Conservation (phyloP, 2,113 vertebrate species). For the Meleagris gallopavo region DNA sequence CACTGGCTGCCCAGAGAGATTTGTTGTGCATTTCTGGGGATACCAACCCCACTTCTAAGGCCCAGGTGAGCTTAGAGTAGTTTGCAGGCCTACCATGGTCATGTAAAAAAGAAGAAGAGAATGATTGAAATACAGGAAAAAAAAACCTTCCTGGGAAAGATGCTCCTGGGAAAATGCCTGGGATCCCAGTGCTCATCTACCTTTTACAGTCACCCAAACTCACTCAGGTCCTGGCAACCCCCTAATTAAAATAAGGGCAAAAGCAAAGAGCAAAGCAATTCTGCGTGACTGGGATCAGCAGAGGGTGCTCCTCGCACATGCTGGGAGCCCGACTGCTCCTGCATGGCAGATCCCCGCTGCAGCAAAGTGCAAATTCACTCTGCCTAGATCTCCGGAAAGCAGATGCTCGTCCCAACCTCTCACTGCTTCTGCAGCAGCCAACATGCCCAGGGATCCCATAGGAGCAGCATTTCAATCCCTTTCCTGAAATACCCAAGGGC, state of each 20-base stretch:
- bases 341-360: accelerated
- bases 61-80: not conserved
- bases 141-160: not conserved
- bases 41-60: not conserved
- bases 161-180: not conserved
- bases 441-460: not conserved
- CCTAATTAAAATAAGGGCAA: not conserved
- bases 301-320: not conserved
- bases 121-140: not conserved
- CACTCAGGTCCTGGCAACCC: not conserved
- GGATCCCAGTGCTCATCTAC: not conserved
- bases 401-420: not conserved
- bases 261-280: accelerated
- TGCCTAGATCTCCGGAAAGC: not conserved
- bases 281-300: not conserved
- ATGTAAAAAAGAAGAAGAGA: not conserved
- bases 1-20: not conserved
- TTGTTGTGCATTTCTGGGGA: not conserved
- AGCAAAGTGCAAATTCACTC: not conserved
- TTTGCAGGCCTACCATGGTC: not conserved
- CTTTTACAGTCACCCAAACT: not conserved
- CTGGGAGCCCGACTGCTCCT: accelerated
- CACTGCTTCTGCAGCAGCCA: not conserved
- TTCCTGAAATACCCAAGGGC: not conserved
- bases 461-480: not conserved